phyloP scores from a whole-genome alignment of 2,113 vertebrate genomes.

The pig (Sus scrofa) region T2T-Sscrofa CM000812.6:289259501-289260000 shows the following conservation, averaged over 20 bases:
- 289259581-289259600: too few species aligned
- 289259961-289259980: background rate
- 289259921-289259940: conserved; percentile 36
- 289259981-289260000: rapidly evolving
- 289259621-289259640: background rate
- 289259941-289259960: background rate
- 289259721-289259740: background rate
- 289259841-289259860: background rate
- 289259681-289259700: background rate
- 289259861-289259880: background rate
- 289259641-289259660: background rate
- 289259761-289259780: background rate
- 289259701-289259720: background rate
- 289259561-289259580: too few species aligned
- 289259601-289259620: background rate
- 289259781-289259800: background rate
- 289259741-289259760: background rate
- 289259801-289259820: background rate
- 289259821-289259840: too few species aligned
- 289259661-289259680: rapidly evolving
- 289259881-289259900: rapidly evolving
- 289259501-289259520: background rate
- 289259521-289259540: background rate
- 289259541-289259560: background rate
- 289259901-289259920: background rate